Evolutionary conservation across 1,140 invertebrate genomes (phyloP).

Genomic region (Gonioctena quinquepunctata): DNA sequence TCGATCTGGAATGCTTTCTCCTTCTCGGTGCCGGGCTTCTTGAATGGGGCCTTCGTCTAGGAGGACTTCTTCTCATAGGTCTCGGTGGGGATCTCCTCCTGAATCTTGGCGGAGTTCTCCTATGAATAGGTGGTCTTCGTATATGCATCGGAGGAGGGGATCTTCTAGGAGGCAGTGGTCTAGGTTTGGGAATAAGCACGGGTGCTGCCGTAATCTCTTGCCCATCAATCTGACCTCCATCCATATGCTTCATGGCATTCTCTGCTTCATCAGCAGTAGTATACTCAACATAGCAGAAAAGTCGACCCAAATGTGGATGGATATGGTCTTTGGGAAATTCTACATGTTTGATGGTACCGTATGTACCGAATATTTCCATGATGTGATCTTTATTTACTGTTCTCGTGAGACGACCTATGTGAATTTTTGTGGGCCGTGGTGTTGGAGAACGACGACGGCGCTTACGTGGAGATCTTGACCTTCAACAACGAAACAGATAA

Average conservation of each 20-base stretch:
- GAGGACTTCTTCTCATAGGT: slow-evolving; percentile 58
- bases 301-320: slow-evolving; percentile 82
- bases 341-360: slow-evolving; percentile 87
- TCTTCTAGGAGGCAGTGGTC: slow-evolving; percentile 66
- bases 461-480: slow-evolving; percentile 61
- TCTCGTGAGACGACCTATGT: slow-evolving; percentile 87
- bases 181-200: slow-evolving; percentile 77
- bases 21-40: slow-evolving; percentile 67
- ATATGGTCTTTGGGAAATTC: slow-evolving; percentile 88
- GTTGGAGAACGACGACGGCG: slow-evolving; percentile 80
- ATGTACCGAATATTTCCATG: slow-evolving; percentile 91
- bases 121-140: slow-evolving; percentile 49
- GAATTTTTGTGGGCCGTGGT: slow-evolving; percentile 86
- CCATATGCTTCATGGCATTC: slow-evolving; percentile 99
- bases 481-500: not conserved
- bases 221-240: slow-evolving; percentile 91
- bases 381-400: slow-evolving; percentile 95
- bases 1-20: slow-evolving; percentile 78
- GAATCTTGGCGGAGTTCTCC: slow-evolving; percentile 57
- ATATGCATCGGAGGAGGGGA: slow-evolving; percentile 63
- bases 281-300: slow-evolving; percentile 95
- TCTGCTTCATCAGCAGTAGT: slow-evolving; percentile 92
- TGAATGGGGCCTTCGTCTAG: slow-evolving; percentile 64
- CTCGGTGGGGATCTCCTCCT: slow-evolving; percentile 67
- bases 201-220: slow-evolving; percentile 94